Evolutionary conservation across 2,888 invertebrate genomes (phyloP).

Genomic region (Eupithecia subumbrata): DNA sequence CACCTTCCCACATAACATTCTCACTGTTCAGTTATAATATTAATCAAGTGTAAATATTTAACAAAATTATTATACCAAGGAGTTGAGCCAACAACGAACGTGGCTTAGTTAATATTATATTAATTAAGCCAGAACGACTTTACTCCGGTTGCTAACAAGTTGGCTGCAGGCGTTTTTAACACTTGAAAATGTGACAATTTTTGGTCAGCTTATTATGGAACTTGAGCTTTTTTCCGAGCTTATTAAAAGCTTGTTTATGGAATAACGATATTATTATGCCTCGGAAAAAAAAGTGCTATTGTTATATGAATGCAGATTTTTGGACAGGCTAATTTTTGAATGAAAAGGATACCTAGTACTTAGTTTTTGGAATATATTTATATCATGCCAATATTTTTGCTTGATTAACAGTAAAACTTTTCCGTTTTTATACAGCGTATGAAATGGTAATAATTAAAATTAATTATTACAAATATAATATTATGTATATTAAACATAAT

Average conservation of each 20-base stretch:
- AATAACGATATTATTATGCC: neutral
- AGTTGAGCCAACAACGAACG: slow-evolving; percentile 64
- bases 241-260: neutral
- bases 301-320: neutral
- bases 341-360: neutral
- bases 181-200: slow-evolving; percentile 40
- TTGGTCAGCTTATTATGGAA: slow-evolving; percentile 18
- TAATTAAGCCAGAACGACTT: slow-evolving; percentile 66
- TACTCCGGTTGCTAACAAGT: slow-evolving; percentile 50
- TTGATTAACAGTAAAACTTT: too few relatives aligned
- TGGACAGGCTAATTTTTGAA: neutral
- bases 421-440: too few relatives aligned
- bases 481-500: too few relatives aligned
- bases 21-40: slow-evolving; percentile 48
- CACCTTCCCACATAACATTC: slow-evolving; percentile 40
- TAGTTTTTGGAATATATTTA: neutral
- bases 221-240: slow-evolving; percentile 9
- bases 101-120: slow-evolving; percentile 67
- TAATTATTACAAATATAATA: too few relatives aligned
- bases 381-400: neutral
- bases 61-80: slow-evolving; percentile 64
- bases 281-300: neutral
- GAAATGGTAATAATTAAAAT: too few relatives aligned
- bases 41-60: slow-evolving; percentile 63
- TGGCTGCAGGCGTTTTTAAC: slow-evolving; percentile 46